Base-by-base conservation (phyloP, 2,797 vertebrate genomes). In the Streptopelia turtur region DNA sequence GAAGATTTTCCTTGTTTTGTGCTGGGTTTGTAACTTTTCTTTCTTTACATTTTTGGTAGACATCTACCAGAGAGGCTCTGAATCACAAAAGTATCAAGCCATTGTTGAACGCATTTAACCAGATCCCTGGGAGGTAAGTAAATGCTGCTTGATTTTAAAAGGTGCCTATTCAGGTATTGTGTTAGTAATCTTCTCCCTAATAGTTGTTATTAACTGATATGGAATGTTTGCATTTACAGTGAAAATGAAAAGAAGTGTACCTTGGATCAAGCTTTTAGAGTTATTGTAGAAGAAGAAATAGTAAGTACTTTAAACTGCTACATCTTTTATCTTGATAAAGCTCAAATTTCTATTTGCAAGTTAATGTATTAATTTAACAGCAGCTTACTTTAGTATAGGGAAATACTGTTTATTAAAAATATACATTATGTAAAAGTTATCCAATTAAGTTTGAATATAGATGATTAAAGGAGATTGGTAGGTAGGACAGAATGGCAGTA, bases 181-280 rank as follows among this genome's bases (percentile, higher is more conserved):
- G 18, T 66, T 93, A 60, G 71, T 90, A 35, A n/a, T 65, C 33
- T 41, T 86, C 33, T 91, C 22, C 8, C 8, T 45, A 33, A 17
- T 17, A 27, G 3, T 41, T 60, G 28, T 71, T 88, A 8, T 49
- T 94, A 82, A 74, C 61, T 52, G 33, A 69, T 80, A 33, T 84
- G 92, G 28, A 79, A 35, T 64, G 69, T 87, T 97, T 97, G 79
- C 66, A 41, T 97, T 97, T 97, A 74, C 98, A 99, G 99, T 98
- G 99, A 99, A 97, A 98, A 99, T 59, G 99, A 99, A 88, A 99
- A 99, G 97, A 99, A 99, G 84, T 98, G 98, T 72, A 99, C 99
- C 5, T 98, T 99, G 56, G 99, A 99, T 96, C 99, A 99, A 96
- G 98, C 99, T 70, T 98, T 99, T 90, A 98, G 99, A 96, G 98